Evolutionary conservation across 2,113 vertebrate genomes (phyloP), one percentile per base, ranked within the genome.

Genomic region (Calonectris borealis): DNA sequence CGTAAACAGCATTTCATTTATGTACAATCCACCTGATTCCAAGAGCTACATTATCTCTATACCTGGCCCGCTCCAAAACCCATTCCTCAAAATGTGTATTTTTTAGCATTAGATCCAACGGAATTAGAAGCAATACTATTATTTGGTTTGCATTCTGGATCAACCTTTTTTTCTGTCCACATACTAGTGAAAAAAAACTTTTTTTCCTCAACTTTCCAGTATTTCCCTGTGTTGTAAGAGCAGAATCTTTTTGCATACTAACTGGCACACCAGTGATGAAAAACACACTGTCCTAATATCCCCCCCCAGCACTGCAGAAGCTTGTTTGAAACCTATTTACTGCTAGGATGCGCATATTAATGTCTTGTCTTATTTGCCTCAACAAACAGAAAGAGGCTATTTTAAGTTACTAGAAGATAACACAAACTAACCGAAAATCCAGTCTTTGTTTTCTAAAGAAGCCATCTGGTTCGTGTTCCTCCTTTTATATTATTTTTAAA

Each of bases 341-440:
- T 83, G 91, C 71, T 65, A 86, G 61, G 32, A 80, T 83, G 91
- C 0, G 66, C 95, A 93, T 97, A 73, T 94, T 97, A 95, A 95
- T 90, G 91, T 69, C 93, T 94, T 64, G 83, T 88, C 89, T 95
- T 90, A 85, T 96, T 95, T 96, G 81, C 58, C 93, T 96, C 91
- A 55, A 83, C 94, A 95, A 94, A 93, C 54, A 96, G 54, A 89
- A 82, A 94, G 72, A 88, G 24, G 64, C 68, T 96, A 96, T 95
- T 95, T 96, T 95, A 52, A 94, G 82, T 62, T 57, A 93, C 75
- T 16, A 78, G 64, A 70, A 95, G 68, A 88, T 5, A 61, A 40
- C n/a, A 90, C 34, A 87, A 76, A 73, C n/a, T 62, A 86, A 85
- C 31, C 3, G 2, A 44, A 94, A 91, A 83, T 31, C 51, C 93